Evolutionary conservation across 2,113 vertebrate species (phyloP), one percentile per base, ranked within the genome.

Genomic region (Hippocampus mohnikei): DNA sequence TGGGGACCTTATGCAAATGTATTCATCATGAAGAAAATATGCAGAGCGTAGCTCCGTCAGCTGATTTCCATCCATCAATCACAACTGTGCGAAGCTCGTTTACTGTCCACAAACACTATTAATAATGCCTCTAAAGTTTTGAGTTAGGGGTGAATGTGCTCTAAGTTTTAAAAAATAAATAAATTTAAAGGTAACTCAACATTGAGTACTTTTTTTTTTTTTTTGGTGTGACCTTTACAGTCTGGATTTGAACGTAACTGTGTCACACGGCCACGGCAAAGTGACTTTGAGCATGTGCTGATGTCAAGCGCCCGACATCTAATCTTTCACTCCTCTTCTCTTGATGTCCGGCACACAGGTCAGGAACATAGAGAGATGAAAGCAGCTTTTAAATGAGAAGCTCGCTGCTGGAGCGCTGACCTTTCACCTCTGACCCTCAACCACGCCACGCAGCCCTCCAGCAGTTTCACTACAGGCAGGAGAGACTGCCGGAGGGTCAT

Each of bases 341-440:
- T 79, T 81, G 77, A 81, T 73, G 81, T 88, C 85, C 79, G 63
- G 77, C 83, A 46, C 75, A 71, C 74, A 58, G 78, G 82, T 87
- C 74, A 70, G 63, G 78, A 81, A 89, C 83, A 81, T 67, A 87
- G 81, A 81, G 75, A 76, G 82, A 89, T 78, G 70, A 85, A 84
- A 80, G 79, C 72, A n/a, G 18, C 0, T 23, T 73, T 80, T 84
- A 55, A 84, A 79, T 86, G 77, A 86, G 74, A 41, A 7, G 56
- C 69, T 76, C 80, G 8, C 80, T 20, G 82, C 69, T 67, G 78
- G 79, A 74, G 65, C 21, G 21, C 74, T 75, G 81, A 83, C 79
- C 53, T 80, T 9, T 78, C 72, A 89, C 81, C 81, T 73, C 25
- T 71, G 77, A 68, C 71, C 73, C 41, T 50, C 18, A 0, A 46